These are phyloP conservation scores for Loripinus fragilis DNA, from an alignment of 2,888 invertebrate species.

Conservation along the genomic window DNA sequence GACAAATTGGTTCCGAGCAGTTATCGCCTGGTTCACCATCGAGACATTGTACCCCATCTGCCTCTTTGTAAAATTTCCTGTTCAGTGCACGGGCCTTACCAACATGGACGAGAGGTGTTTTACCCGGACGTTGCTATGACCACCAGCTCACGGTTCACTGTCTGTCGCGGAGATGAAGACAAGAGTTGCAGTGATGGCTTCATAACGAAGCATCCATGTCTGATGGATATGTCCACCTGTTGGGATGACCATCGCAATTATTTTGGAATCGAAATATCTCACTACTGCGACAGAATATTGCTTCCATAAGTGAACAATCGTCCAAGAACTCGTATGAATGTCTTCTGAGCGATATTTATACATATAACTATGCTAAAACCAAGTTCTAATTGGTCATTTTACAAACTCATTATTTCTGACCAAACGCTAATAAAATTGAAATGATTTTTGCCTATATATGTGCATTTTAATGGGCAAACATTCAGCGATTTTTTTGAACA, in stretches of 20 bases:
- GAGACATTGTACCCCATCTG: constrained; percentile 45
- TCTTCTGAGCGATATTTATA: too few relatives aligned
- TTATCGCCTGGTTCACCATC: constrained; percentile 45
- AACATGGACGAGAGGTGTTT: constrained; percentile 47
- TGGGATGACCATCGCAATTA: constrained; percentile 41
- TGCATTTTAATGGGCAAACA: too few relatives aligned
- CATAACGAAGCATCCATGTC: constrained; percentile 10
- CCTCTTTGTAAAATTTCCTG: constrained; percentile 38
- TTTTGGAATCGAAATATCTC: constrained; percentile 48
- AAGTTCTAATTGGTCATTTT: too few relatives aligned
- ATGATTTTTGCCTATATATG: too few relatives aligned
- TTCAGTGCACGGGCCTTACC: constrained; percentile 45
- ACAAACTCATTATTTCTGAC: too few relatives aligned
- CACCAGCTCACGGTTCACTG: constrained; percentile 30
- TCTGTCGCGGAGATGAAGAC: constrained; percentile 48
- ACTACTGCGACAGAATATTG: constrained; percentile 29
- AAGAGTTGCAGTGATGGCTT: neutral
- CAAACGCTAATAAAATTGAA: too few relatives aligned
- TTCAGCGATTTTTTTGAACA: too few relatives aligned
- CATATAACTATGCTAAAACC: too few relatives aligned
- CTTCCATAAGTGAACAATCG: too few relatives aligned
- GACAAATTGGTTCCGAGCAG: constrained; percentile 47
- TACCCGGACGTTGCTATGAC: constrained; percentile 39
- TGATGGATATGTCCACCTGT: constrained; percentile 18
- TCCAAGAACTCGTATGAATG: too few relatives aligned